Percentiles rank a stretch among this genome's conserved stretches.
Evolutionary conservation across 2,113 vertebrate species (phyloP).

Genomic region (Eudyptes chrysolophus): DNA sequence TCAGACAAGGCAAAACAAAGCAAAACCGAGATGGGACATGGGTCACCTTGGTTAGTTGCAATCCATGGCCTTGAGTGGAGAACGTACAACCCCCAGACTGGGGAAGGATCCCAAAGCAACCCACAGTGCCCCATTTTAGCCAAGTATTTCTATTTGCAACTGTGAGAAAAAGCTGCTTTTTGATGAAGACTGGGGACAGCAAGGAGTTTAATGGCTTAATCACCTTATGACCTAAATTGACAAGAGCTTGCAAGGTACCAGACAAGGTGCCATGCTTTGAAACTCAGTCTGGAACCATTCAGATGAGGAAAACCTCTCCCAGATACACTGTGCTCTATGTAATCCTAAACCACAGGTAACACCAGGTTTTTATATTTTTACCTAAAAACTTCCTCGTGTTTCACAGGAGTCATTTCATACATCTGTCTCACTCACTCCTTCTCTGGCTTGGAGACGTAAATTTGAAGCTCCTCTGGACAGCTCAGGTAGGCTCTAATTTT

Average conservation of each 20-base stretch:
- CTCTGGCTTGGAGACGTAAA: neutral
- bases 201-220: conserved; percentile 3
- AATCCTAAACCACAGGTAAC: neutral
- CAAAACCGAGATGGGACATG: neutral
- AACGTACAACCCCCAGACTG: rapidly evolving
- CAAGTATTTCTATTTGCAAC: neutral
- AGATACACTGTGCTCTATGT: neutral
- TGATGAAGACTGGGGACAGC: neutral
- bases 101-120: neutral
- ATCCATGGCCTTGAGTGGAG: neutral
- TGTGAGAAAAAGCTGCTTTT: neutral
- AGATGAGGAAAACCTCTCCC: neutral
- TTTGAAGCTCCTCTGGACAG: neutral
- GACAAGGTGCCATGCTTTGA: neutral
- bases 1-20: neutral
- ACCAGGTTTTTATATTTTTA: neutral
- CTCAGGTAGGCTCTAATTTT: neutral
- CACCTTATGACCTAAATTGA: conserved; percentile 25
- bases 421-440: neutral
- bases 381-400: neutral
- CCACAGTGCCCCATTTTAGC: neutral
- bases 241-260: conserved; percentile 33
- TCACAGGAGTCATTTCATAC: neutral
- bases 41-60: neutral
- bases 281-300: conserved; percentile 16